Evolutionary conservation across 2,888 invertebrate species (phyloP).

Genomic region (Phoronis australis): DNA sequence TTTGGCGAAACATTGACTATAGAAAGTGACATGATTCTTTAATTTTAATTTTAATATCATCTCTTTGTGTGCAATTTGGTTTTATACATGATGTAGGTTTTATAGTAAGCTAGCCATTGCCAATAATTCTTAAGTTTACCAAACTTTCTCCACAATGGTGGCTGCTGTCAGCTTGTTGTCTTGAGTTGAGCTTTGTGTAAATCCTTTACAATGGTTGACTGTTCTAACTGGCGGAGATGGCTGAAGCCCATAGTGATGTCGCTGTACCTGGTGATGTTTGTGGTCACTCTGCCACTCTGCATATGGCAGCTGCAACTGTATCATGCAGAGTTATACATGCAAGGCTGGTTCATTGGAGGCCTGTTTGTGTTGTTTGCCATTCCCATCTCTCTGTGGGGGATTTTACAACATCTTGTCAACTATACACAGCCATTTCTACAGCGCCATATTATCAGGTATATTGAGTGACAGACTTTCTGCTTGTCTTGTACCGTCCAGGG

Average conservation of each 20-base stretch:
- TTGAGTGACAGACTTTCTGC: not conserved
- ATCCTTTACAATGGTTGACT: too few relatives aligned
- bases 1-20: too few relatives aligned
- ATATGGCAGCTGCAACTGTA: conserved; percentile 68
- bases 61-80: too few relatives aligned
- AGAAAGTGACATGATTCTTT: too few relatives aligned
- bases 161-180: too few relatives aligned
- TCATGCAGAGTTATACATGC: conserved; percentile 66
- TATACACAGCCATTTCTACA: conserved; percentile 88
- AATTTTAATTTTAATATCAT: too few relatives aligned
- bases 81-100: too few relatives aligned
- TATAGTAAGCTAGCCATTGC: too few relatives aligned
- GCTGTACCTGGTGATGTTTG: conserved; percentile 72
- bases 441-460: conserved; percentile 83
- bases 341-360: conserved; percentile 75
- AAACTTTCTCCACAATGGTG: too few relatives aligned
- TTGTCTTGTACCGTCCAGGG: too few relatives aligned
- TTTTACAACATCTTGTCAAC: conserved; percentile 87
- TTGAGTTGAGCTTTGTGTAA: too few relatives aligned
- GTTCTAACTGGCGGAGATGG: conserved; percentile 93
- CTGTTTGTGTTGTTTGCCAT: conserved; percentile 86
- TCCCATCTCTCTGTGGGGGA: conserved; percentile 91
- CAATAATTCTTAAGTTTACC: too few relatives aligned
- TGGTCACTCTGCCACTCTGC: conserved; percentile 78
- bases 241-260: conserved; percentile 78